Percentiles rank a stretch among this genome's conserved stretches.
These are phyloP conservation scores for Anniella stebbinsi DNA, from an alignment of 2,797 vertebrate genomes.

Conservation along the genomic window DNA sequence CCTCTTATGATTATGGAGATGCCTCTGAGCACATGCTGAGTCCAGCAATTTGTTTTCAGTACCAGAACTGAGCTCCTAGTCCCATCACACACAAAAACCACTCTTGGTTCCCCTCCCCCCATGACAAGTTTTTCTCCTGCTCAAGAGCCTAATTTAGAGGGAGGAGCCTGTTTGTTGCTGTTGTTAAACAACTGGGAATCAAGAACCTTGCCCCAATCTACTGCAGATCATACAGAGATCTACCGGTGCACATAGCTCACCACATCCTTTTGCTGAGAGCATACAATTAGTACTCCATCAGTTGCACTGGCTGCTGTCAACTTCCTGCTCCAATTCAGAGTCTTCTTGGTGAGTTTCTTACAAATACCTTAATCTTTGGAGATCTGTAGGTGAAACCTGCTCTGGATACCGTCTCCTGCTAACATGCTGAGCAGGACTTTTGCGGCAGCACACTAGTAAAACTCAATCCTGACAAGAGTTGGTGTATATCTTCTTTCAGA, in stretches of 20 bases:
- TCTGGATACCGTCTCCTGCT: neutral
- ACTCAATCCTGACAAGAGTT: neutral
- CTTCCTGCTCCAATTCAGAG: neutral
- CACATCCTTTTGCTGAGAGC: constrained; percentile 23
- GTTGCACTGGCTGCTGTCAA: neutral
- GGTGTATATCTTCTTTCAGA: neutral
- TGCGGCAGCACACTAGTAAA: neutral
- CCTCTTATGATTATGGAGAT: too few relatives aligned
- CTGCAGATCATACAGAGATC: too few relatives aligned
- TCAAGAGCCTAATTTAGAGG: too few relatives aligned
- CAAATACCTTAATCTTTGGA: neutral
- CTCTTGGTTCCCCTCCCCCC: too few relatives aligned
- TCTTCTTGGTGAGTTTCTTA: neutral
- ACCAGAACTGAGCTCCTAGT: too few relatives aligned
- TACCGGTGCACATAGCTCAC: neutral
- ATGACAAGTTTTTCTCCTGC: too few relatives aligned
- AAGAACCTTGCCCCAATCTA: too few relatives aligned
- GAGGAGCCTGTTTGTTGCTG: too few relatives aligned
- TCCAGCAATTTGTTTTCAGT: too few relatives aligned
- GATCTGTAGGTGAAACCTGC: neutral
- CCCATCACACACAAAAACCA: too few relatives aligned
- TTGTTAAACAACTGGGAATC: too few relatives aligned
- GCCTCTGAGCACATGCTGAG: too few relatives aligned
- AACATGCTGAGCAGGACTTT: neutral
- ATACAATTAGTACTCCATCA: neutral